phyloP scores from a whole-genome alignment of 2,797 vertebrate species.

The Enteromius anoplus region DNA sequence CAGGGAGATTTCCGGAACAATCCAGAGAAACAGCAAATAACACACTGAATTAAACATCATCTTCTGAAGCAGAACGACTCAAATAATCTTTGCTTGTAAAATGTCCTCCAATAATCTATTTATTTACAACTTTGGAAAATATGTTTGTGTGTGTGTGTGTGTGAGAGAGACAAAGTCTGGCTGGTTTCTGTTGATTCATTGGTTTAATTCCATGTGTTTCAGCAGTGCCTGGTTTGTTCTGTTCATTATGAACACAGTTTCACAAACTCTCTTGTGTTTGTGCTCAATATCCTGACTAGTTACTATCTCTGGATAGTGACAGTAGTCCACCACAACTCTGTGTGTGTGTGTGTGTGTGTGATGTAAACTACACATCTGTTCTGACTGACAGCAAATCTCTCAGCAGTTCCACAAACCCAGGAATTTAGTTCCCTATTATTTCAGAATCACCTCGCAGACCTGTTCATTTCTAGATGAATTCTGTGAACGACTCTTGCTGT shows the following conservation, averaged over 20 bases:
- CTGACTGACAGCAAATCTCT: neutral
- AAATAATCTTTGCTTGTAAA: too few species aligned
- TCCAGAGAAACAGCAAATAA: neutral
- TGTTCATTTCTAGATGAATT: neutral
- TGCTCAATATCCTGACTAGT: neutral
- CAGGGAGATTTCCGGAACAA: too few species aligned
- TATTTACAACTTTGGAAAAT: too few species aligned
- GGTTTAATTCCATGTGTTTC: neutral
- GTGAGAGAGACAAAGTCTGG: neutral
- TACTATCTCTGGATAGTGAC: neutral
- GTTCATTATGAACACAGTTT: neutral
- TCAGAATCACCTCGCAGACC: neutral
- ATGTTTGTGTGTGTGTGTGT: neutral
- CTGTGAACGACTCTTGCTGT: too few species aligned
- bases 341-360: neutral
- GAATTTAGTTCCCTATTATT: neutral
- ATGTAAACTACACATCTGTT: neutral
- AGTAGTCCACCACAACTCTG: neutral
- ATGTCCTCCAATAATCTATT: too few species aligned
- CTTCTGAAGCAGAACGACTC: too few species aligned
- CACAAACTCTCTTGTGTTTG: neutral
- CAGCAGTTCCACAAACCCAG: neutral
- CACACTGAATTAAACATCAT: neutral
- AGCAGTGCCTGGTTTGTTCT: neutral
- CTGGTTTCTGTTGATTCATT: neutral